Base-by-base conservation (phyloP, 1,140 invertebrate genomes). In the Drosophila dunni region DNA sequence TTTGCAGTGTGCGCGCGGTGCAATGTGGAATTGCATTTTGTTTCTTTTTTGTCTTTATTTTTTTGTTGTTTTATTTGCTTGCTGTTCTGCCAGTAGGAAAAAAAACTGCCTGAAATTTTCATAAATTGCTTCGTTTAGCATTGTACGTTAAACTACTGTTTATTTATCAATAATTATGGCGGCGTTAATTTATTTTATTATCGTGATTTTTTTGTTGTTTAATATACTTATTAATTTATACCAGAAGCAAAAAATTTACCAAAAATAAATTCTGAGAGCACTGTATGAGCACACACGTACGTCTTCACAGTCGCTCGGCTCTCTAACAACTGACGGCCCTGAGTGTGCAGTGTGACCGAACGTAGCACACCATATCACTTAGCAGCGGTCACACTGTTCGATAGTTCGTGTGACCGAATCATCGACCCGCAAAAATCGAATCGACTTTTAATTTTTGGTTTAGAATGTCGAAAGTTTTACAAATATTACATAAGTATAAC, bases 211-310 rank as follows among this genome's bases (percentile, higher is more conserved):
- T 29, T 29, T 60, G 60, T 63, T 61, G 48, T 71, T 75, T 71
- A 34, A 75, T 54, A 72, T 71, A 71, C 60, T 82, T 63, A 67
- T 76, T 76, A 61, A 71, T 81, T 66, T 78, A 74, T 86, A 81
- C 68, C 75, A 86, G 68, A 62, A 80, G 75, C 50, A 75, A 69
- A 67, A 68, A 74, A 77, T 68, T 81, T 80, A 86, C 81, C 82
- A 86, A 86, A 85, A 84, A 84, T 84, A 84, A 84, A 82, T 86
- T 86, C 82, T 81, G 75, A 85, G 81, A 85, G 82, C 82, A 86
- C 82, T 76, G 77, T 84, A 67, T 78, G 81, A 84, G 81, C 81
- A 85, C 81, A 85, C 81, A 85, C 81, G 81, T 78, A 82, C 81
- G 81, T 85, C 82, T 85, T 81, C 78, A 79, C 76, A 80, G 68